Evolutionary conservation across 2,797 vertebrate genomes (phyloP).

Genomic region (Phoxinus dragarum): DNA sequence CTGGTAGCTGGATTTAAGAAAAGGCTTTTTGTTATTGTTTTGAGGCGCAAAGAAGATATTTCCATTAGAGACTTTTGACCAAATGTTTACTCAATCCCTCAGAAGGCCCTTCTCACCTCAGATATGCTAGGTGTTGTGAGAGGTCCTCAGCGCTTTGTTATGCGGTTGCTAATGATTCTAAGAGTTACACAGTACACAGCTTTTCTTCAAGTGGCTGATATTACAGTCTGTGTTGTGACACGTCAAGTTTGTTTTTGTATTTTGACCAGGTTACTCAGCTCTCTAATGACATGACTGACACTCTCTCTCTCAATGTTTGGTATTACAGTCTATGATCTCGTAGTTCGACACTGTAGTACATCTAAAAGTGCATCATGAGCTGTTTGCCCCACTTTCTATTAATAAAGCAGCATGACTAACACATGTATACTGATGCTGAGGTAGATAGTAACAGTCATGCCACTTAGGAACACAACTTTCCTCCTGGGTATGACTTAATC

Average conservation of each 20-base stretch:
- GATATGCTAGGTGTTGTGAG: constrained; percentile 13
- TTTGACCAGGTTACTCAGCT: not conserved
- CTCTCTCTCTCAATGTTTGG: constrained; percentile 5
- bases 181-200: not conserved
- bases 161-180: constrained; percentile 6
- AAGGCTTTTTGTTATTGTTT: not conserved
- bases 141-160: not conserved
- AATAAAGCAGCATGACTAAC: constrained; percentile 66
- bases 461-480: constrained; percentile 45
- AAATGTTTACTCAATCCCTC: not conserved
- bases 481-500: constrained; percentile 4
- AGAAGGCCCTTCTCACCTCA: not conserved
- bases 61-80: not conserved
- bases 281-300: constrained; percentile 36
- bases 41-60: not conserved
- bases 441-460: constrained; percentile 42
- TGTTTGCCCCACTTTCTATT: constrained; percentile 81
- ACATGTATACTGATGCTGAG: constrained; percentile 27
- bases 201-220: not conserved
- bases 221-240: constrained; percentile 12
- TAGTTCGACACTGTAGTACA: constrained; percentile 46
- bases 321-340: constrained; percentile 35
- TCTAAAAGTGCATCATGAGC: constrained; percentile 70
- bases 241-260: constrained; percentile 15
- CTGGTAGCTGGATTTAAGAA: not conserved